Evolutionary conservation across 2,113 vertebrate genomes (phyloP).

Genomic region (Chunga burmeisteri): DNA sequence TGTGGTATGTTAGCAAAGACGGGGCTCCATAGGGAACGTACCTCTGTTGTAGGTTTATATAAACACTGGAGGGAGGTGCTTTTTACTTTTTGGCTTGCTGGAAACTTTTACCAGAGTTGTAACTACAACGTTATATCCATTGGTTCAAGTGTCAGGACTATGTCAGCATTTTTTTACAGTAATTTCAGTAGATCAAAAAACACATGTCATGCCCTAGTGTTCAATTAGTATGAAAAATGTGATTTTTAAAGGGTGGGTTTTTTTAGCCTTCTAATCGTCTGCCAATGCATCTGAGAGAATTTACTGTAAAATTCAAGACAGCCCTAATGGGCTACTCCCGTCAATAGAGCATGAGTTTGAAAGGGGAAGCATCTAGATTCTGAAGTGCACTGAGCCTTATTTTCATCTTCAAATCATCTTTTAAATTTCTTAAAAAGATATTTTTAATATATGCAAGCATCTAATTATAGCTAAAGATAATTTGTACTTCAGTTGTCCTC

Average conservation of each 20-base stretch:
- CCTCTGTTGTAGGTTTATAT: background rate
- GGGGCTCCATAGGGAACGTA: background rate
- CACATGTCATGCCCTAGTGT: background rate
- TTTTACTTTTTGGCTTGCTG: background rate
- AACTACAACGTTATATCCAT: background rate
- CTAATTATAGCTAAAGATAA: constrained; percentile 8
- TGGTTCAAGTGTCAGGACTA: background rate
- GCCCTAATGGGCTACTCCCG: background rate
- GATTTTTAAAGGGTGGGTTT: background rate
- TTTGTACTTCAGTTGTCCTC: background rate
- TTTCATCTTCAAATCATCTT: background rate
- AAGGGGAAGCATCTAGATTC: background rate
- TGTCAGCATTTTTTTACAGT: background rate
- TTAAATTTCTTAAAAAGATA: background rate
- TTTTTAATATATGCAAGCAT: background rate
- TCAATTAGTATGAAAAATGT: background rate
- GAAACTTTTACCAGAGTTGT: background rate
- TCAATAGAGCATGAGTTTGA: background rate
- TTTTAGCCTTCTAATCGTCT: constrained; percentile 2
- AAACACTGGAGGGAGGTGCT: background rate
- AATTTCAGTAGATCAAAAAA: background rate
- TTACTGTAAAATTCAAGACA: background rate
- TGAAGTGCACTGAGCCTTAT: background rate
- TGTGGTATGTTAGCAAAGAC: background rate
- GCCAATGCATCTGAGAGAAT: background rate